Base-by-base conservation (phyloP, 2,797 vertebrate genomes). In the Miichthys miiuy region DNA sequence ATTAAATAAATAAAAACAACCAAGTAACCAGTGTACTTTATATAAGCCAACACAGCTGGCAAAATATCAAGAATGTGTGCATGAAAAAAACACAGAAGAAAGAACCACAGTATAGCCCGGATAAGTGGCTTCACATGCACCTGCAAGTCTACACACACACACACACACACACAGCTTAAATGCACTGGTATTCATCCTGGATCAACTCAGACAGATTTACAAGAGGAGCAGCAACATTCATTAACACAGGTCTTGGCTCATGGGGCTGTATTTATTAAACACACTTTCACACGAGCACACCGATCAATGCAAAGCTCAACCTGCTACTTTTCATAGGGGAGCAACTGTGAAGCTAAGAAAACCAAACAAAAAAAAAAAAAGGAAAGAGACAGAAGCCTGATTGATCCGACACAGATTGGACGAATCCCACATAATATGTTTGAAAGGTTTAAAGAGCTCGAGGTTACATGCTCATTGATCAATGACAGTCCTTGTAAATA, bases 231-330 rank as follows among this genome's bases (percentile, higher is more conserved):
- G 77, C 58, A 72, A 79, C 72, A 74, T 84, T 82, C 77, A 86
- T 83, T 88, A 83, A 60, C 73, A 52, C 75, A 78, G 79, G 90
- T 79, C 80, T 72, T 48, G 67, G 84, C 87, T 81, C 34, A 44
- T 38, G 69, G 66, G 81, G 44, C 41, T 87, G 71, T 70, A 65
- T 85, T 79, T 89, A 87, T 86, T 77, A 85, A 71, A 57, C 79
- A 82, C 55, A 65, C 77, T 57, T 81, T 77, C 67, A 54, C 79
- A 85, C 51, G 16, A 68, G 57, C 50, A 63, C 58, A 85, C 54
- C 60, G 81, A 91, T 89, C 88, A 87, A 91, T 90, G 82, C 79
- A 82, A 34, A 51, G 77, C 85, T 74, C 71, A 70, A 77, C 25
- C 87, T 84, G 80, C n/a, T 52, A 51, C 61, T 70, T 88, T 73